These are phyloP conservation scores for Aelia acuminata DNA, from an alignment of 2,888 invertebrate species.

Conservation along the genomic window DNA sequence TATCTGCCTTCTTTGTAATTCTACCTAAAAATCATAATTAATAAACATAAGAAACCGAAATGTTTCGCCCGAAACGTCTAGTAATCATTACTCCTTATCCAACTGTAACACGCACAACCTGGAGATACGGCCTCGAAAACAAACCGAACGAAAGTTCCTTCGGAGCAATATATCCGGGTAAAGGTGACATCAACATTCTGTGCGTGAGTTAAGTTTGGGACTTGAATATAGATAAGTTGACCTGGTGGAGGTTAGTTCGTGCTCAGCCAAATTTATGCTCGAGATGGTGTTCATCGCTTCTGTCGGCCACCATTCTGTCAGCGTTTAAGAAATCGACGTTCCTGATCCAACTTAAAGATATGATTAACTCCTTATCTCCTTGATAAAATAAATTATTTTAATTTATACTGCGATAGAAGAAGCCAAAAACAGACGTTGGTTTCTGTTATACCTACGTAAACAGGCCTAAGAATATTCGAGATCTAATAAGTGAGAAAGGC, in stretches of 20 bases:
- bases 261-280: not conserved
- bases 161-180: not conserved
- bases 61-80: not conserved
- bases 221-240: not conserved
- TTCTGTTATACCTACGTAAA: too few species aligned
- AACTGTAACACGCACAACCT: not conserved
- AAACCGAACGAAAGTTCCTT: not conserved
- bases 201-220: not conserved
- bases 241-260: not conserved
- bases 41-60: too few species aligned
- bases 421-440: too few species aligned
- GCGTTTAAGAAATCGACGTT: too few species aligned
- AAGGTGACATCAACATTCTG: constrained; percentile 3
- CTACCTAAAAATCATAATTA: too few species aligned
- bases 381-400: too few species aligned
- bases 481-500: too few species aligned
- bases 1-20: too few species aligned
- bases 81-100: not conserved
- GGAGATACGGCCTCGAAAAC: not conserved
- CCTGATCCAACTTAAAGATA: too few species aligned
- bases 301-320: not conserved
- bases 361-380: too few species aligned
- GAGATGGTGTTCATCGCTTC: not conserved
- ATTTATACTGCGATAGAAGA: too few species aligned
- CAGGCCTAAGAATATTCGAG: too few species aligned